A percentile compares a stretch with the other conserved stretches of the same genome.
phyloP scores from a whole-genome alignment of 2,888 invertebrate genomes.

The Ommatoiulus sabulosus region DNA sequence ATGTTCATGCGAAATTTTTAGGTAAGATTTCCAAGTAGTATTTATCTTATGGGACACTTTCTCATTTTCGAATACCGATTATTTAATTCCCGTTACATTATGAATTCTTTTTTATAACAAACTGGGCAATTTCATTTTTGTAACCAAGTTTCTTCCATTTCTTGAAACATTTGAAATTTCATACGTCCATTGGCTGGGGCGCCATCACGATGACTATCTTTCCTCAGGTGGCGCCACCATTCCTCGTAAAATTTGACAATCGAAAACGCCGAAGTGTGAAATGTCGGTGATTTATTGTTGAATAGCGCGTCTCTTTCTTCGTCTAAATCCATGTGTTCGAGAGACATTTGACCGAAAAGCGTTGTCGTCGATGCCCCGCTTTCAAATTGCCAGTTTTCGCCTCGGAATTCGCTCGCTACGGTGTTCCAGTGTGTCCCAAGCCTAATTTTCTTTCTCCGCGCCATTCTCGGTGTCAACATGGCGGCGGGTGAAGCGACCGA shows the following conservation, averaged over 20 bases:
- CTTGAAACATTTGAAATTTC: background rate
- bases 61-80: too few relatives aligned
- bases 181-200: background rate
- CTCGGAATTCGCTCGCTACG: background rate
- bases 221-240: background rate
- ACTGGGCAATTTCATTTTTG: too few relatives aligned
- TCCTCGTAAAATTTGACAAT: constrained; percentile 40
- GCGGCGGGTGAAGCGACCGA: constrained; percentile 57
- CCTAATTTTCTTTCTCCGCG: constrained; percentile 56
- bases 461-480: constrained; percentile 58
- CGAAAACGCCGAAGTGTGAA: constrained; percentile 36
- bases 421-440: constrained; percentile 24
- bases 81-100: too few relatives aligned
- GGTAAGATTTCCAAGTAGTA: too few relatives aligned
- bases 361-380: background rate
- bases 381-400: background rate
- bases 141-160: background rate
- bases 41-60: too few relatives aligned
- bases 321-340: background rate
- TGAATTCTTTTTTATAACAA: too few relatives aligned
- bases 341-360: background rate
- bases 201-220: background rate
- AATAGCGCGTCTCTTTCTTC: constrained; percentile 36
- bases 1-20: too few relatives aligned
- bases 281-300: constrained; percentile 43